These are phyloP conservation scores for Gambusia affinis DNA, from an alignment of 2,113 vertebrate genomes.

Conservation along the genomic window DNA sequence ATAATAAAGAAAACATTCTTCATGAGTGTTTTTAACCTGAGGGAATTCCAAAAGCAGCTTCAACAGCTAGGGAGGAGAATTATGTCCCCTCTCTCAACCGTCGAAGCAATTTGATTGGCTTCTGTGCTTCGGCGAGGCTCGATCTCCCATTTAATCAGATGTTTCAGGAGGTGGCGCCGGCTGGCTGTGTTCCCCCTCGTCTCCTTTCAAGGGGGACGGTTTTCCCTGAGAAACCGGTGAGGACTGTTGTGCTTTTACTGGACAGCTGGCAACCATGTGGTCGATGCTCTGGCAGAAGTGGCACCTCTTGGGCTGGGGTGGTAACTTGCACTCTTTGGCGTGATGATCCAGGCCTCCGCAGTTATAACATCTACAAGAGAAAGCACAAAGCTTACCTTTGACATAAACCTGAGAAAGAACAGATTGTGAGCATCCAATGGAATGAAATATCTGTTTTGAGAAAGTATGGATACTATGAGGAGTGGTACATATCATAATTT, in stretches of 20 bases:
- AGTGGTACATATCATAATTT: no score
- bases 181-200: constrained; percentile 83
- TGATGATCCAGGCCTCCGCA: constrained; percentile 97
- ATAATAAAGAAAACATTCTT: constrained; percentile 66
- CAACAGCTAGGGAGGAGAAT: constrained; percentile 42
- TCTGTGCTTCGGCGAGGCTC: constrained; percentile 62
- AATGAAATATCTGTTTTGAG: no score
- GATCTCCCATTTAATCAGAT: constrained; percentile 78
- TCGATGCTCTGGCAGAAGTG: constrained; percentile 96
- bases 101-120: constrained; percentile 76
- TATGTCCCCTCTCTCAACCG: constrained; percentile 46
- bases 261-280: constrained; percentile 96
- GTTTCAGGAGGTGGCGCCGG: constrained; percentile 76
- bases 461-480: no score
- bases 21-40: constrained; percentile 74
- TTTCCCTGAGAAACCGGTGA: constrained; percentile 89
- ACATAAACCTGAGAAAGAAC: neutral
- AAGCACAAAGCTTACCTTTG: neutral
- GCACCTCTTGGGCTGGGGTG: constrained; percentile 97
- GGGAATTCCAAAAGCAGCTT: constrained; percentile 82
- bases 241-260: constrained; percentile 89
- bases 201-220: constrained; percentile 81
- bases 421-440: neutral
- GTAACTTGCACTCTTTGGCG: constrained; percentile 97
- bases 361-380: constrained; percentile 90